Conservation (phyloP, 2,888 invertebrate genomes). For the Drosophila fungiperda region DNA sequence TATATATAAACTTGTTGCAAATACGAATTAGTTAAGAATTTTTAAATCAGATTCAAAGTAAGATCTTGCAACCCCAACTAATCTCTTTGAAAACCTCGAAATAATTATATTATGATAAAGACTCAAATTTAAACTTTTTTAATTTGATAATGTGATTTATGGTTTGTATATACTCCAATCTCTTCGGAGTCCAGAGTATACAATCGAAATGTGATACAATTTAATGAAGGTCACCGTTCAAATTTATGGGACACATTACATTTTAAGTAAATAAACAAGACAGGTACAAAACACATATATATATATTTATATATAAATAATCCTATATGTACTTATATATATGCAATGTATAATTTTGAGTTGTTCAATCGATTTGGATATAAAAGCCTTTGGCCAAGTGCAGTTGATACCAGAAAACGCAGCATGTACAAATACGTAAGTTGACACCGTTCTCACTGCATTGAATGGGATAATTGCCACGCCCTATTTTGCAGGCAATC, state of each 20-base stretch:
- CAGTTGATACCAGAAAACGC: slow-evolving; percentile 35
- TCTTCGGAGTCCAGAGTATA: neutral
- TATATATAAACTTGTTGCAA: too few relatives aligned
- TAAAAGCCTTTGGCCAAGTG: slow-evolving; percentile 48
- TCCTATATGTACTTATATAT: slow-evolving; percentile 4
- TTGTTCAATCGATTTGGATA: slow-evolving; percentile 33
- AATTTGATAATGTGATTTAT: neutral
- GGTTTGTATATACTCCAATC: neutral
- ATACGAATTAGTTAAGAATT: neutral
- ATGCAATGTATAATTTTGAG: slow-evolving; percentile 28
- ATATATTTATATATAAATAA: neutral
- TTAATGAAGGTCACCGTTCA: slow-evolving; percentile 26
- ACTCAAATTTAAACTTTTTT: neutral
- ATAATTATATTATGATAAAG: neutral
- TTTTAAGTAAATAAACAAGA: slow-evolving; percentile 22
- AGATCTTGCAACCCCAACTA: neutral
- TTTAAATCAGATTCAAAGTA: neutral
- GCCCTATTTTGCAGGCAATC: slow-evolving; percentile 44
- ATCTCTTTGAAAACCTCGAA: neutral
- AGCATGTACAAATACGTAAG: slow-evolving; percentile 75
- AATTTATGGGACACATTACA: slow-evolving; percentile 53
- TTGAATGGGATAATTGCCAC: neutral
- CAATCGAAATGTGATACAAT: slow-evolving; percentile 36
- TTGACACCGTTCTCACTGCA: neutral
- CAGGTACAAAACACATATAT: neutral